Evolutionary conservation across 2,888 invertebrate genomes (phyloP).

Genomic region (Helobdella robusta): DNA sequence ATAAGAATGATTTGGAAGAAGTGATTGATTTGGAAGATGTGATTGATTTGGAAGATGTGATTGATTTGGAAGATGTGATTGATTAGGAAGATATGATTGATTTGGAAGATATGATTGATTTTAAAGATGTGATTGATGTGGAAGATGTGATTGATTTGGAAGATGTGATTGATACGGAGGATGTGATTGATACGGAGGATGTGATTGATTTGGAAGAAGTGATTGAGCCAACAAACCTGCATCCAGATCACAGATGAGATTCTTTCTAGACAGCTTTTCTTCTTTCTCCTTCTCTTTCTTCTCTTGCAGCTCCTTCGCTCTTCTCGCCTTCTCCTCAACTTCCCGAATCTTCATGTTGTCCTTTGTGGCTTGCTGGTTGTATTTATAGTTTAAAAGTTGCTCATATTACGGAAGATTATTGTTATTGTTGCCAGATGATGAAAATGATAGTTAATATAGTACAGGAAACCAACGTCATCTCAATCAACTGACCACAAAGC

Average conservation of each 20-base stretch:
- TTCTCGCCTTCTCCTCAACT: slow-evolving; percentile 70
- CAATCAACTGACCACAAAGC: slow-evolving; percentile 58
- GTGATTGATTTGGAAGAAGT: not conserved
- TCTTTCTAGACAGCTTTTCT: not conserved
- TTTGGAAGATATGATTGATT: too few relatives aligned
- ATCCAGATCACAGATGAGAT: slow-evolving; percentile 8
- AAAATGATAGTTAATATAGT: too few relatives aligned
- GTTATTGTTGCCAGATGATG: not conserved
- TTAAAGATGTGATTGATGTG: not conserved
- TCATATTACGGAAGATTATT: not conserved
- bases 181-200: not conserved
- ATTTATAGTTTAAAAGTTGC: too few relatives aligned
- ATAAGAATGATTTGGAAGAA: too few relatives aligned
- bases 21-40: too few relatives aligned
- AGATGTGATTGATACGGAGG: not conserved
- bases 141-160: not conserved
- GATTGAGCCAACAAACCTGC: not conserved
- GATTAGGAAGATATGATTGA: too few relatives aligned
- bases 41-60: too few relatives aligned
- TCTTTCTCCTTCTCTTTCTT: slow-evolving; percentile 9
- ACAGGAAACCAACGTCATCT: not conserved
- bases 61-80: too few relatives aligned
- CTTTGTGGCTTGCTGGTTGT: slow-evolving; percentile 70
- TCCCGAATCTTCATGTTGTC: slow-evolving; percentile 75
- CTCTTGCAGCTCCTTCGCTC: slow-evolving; percentile 53